phyloP scores from a whole-genome alignment of 2,113 vertebrate species.

The Oceanites oceanicus region DNA sequence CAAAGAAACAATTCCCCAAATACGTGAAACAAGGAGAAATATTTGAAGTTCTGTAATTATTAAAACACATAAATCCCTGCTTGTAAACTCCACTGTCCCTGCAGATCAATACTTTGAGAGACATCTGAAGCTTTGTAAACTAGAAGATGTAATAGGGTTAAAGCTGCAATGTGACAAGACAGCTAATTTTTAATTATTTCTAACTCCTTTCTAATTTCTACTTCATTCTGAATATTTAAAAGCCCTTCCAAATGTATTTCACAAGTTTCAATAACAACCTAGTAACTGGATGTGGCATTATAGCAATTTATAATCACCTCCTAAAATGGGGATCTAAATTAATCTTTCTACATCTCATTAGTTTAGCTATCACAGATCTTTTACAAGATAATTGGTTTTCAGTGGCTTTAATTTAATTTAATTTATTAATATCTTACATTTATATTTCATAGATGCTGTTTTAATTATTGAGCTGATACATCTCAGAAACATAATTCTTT shows the following conservation, averaged over 20 bases:
- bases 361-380: slow-evolving; percentile 60
- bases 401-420: slow-evolving; percentile 59
- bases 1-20: neutral
- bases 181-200: slow-evolving; percentile 53
- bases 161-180: slow-evolving; percentile 7
- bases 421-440: slow-evolving; percentile 65
- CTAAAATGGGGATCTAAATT: slow-evolving; percentile 52
- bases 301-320: slow-evolving; percentile 60
- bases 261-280: slow-evolving; percentile 54
- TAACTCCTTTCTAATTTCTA: slow-evolving; percentile 46
- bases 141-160: slow-evolving; percentile 18
- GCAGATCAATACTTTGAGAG: neutral
- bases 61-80: neutral
- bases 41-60: neutral
- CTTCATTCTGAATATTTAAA: slow-evolving; percentile 53
- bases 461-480: slow-evolving; percentile 64
- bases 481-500: slow-evolving; percentile 52
- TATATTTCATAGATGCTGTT: slow-evolving; percentile 62
- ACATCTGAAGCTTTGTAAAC: slow-evolving; percentile 34
- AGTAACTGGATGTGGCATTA: slow-evolving; percentile 42
- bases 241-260: slow-evolving; percentile 48
- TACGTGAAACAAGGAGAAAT: neutral
- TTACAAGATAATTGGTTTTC: slow-evolving; percentile 63
- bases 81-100: neutral
- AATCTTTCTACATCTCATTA: slow-evolving; percentile 66